Base-by-base conservation (phyloP, 2,888 invertebrate genomes). In the Athripsodes cinereus region DNA sequence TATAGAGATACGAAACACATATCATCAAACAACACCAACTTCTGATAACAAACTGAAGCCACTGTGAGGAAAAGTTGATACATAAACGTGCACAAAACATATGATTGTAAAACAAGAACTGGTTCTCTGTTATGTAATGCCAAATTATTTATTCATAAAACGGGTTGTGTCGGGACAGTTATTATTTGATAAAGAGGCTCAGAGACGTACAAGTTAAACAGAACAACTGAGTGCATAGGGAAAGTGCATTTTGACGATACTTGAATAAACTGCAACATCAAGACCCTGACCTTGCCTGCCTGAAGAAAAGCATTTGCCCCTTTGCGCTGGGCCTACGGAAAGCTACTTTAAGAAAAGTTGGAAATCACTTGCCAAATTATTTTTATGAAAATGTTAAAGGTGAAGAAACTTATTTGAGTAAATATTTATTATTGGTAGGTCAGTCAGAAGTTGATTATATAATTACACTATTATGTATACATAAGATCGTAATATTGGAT, bases 1-100 rank as follows among this genome's bases (percentile, higher is more conserved):
- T 20, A 21, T 19, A 19, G 48, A 21, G 48, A 6, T 21, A 19
- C 20, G 3, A 8, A 10, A 8, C 19, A 20, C 11, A 53, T 52
- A 57, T 47, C 35, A 50, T 21, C 44, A 22, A 26, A 31, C 8
- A n/a, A 26, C 48, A 13, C 22, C 16, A 16, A 20, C 54, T 49
- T 49, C 53, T 22, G 48, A 55, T 40, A 20, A 49, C 19, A 19
- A 58, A 52, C 16, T 35, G 2, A 3, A 44, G 26, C 35, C 44
- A 22, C 50, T 19, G 20, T 16, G 52, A 20, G 31, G 13, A 51
- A 55, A 50, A 40, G 40, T 40, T 47, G 55, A 16, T 22, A 40
- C 40, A 40, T 16, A 40, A 40, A 26, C 26, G 26, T 26, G 26
- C 26, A 26, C 26, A 26, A 26, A 26, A 40, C 40, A 40, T 40